Percentiles rank a stretch among this genome's conserved stretches.
phyloP scores from a whole-genome alignment of 2,797 vertebrate species.

The Corythornis leucogaster region DNA sequence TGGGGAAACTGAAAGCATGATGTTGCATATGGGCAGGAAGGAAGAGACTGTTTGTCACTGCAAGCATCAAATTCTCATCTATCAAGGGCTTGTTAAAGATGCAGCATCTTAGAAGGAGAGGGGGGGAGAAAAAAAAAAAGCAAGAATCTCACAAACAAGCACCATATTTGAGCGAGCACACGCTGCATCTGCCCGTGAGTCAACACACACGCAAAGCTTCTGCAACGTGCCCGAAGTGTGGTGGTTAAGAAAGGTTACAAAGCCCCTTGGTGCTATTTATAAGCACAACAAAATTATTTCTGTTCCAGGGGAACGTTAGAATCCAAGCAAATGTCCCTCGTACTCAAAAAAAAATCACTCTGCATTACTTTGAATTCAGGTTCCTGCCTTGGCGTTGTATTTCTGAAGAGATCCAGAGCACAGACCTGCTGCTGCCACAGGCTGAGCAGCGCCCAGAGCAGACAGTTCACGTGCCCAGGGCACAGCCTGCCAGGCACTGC shows the following conservation, averaged over 20 bases:
- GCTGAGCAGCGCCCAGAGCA: background rate
- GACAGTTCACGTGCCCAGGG: background rate
- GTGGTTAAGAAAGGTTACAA: slow-evolving; percentile 3
- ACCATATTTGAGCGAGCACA: background rate
- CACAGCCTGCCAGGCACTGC: slow-evolving; percentile 23
- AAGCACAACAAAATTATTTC: background rate
- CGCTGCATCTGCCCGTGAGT: background rate
- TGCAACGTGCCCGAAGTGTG: background rate
- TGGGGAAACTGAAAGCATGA: slow-evolving; percentile 82
- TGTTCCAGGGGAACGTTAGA: background rate
- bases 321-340: background rate
- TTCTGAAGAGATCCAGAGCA: background rate
- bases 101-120: slow-evolving; percentile 29
- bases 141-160: background rate
- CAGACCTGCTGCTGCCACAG: background rate
- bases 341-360: background rate
- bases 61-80: slow-evolving; percentile 74
- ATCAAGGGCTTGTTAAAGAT: slow-evolving; percentile 75
- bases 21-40: slow-evolving; percentile 84
- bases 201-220: background rate
- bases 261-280: background rate
- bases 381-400: background rate
- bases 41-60: slow-evolving; percentile 88
- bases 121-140: background rate
- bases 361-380: background rate